A percentile compares a stretch with the other conserved stretches of the same genome.
phyloP scores from a whole-genome alignment of 2,113 vertebrate genomes.

The Pagrus major region DNA sequence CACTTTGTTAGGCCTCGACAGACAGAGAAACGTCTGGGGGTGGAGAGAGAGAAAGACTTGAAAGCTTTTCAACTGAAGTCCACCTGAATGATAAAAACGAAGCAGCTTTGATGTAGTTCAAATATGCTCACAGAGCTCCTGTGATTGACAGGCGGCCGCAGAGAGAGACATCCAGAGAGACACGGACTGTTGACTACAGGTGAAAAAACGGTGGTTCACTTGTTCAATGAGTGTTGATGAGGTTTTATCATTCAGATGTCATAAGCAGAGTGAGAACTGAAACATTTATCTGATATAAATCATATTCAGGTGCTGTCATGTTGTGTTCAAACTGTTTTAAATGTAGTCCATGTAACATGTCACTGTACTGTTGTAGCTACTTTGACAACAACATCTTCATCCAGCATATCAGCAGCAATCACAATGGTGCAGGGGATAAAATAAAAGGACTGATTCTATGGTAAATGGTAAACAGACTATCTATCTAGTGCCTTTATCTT shows the following conservation, averaged over 20 bases:
- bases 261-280: not conserved
- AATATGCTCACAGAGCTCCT: slow-evolving; percentile 25
- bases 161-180: slow-evolving; percentile 26
- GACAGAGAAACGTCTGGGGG: slow-evolving; percentile 15
- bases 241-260: slow-evolving; percentile 9
- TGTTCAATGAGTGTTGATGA: not conserved
- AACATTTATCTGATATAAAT: slow-evolving; percentile 4
- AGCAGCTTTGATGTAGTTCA: slow-evolving; percentile 62
- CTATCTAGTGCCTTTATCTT: not conserved
- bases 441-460: slow-evolving; percentile 27
- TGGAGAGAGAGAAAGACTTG: slow-evolving; percentile 41
- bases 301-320: not conserved
- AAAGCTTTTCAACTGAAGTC: slow-evolving; percentile 44
- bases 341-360: slow-evolving; percentile 14
- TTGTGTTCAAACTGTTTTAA: slow-evolving; percentile 18
- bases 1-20: slow-evolving; percentile 25
- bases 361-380: not conserved
- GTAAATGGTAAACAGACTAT: slow-evolving; percentile 1
- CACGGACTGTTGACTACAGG: not conserved
- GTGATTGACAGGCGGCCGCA: slow-evolving; percentile 34
- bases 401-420: not conserved
- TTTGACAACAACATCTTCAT: not conserved
- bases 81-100: slow-evolving; percentile 56
- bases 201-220: not conserved
- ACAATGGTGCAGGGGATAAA: not conserved